These are phyloP conservation scores for Stegastes partitus DNA, from an alignment of 2,113 vertebrate genomes.

Conservation along the genomic window DNA sequence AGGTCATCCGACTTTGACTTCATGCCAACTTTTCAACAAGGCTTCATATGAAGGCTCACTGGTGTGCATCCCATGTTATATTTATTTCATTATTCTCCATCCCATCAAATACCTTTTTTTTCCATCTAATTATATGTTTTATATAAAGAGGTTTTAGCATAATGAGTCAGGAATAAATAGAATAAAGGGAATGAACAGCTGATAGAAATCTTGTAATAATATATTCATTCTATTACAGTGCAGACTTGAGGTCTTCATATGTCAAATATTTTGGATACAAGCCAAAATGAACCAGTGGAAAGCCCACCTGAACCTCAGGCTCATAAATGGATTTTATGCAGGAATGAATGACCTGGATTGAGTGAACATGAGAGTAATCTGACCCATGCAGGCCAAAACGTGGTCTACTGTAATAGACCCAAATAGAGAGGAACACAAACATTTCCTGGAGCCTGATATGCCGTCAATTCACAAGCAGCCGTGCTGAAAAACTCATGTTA, in stretches of 20 bases:
- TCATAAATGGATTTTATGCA: background rate
- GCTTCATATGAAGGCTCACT: constrained; percentile 25
- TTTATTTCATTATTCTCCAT: background rate
- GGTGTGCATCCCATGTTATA: constrained; percentile 4
- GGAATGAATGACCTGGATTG: background rate
- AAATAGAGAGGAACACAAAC: background rate
- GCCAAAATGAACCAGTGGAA: background rate
- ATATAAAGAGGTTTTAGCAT: background rate
- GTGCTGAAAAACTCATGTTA: background rate
- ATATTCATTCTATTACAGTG: no score
- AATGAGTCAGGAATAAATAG: background rate
- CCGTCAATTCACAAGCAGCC: background rate
- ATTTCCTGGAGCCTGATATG: background rate
- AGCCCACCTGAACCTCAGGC: background rate
- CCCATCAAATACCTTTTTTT: background rate
- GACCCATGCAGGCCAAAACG: background rate
- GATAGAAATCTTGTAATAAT: background rate
- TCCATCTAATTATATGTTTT: background rate
- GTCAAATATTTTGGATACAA: background rate
- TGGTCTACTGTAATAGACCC: background rate
- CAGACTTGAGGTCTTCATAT: no score
- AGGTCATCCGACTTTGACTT: constrained; percentile 63
- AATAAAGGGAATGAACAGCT: background rate
- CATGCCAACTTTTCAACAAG: constrained; percentile 39
- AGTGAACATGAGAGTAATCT: constrained; percentile 7